Base-by-base conservation (phyloP, 2,113 vertebrate species). In the Leucopsar rothschildi region DNA sequence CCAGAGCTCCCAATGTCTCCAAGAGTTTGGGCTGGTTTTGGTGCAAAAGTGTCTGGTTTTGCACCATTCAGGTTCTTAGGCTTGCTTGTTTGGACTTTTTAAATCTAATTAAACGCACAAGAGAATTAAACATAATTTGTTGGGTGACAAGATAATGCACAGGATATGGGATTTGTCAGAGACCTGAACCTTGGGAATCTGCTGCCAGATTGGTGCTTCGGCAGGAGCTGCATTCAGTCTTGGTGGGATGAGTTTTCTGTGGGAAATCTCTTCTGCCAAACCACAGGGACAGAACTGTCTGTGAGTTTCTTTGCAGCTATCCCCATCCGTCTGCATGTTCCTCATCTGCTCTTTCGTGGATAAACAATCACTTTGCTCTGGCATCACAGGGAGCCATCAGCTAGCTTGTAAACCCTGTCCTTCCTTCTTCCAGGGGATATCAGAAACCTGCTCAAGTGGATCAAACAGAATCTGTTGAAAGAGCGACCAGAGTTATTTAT, bases 401-500 rank as follows among this genome's bases (percentile, higher is more conserved):
- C 80, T 29, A 27, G 45, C 94, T 88, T 94, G 68, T 91, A 82
- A 95, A 92, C 92, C 71, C 70, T 83, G 42, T 96, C 65, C 78
- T 91, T 93, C 95, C 93, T 95, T 96, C 96, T 97, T 97, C 53
- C 91, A 99, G 99, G 99, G 99, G 98, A 99, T 93, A 95, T 99
- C 97, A 99, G 98, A 94, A 99, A 98, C 98, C 98, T 99, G 97
- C 98, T 99, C 86, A 97, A 98, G 77, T 99, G 99, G 99, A 99
- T 99, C 97, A 99, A 98, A 97, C 97, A 94, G 93, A 99, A 99
- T 97, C 98, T 99, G 92, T 95, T 99, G 90, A 99, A 99, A 97
- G 99, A 99, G 89, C 98, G 99, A 44, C 98, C 99, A 3, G 99
- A 99, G 96, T 98, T 99, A 93, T 99, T 99, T 97, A 98, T 99